phyloP scores from a whole-genome alignment of 2,113 vertebrate species.

The Leiothrix lutea region DNA sequence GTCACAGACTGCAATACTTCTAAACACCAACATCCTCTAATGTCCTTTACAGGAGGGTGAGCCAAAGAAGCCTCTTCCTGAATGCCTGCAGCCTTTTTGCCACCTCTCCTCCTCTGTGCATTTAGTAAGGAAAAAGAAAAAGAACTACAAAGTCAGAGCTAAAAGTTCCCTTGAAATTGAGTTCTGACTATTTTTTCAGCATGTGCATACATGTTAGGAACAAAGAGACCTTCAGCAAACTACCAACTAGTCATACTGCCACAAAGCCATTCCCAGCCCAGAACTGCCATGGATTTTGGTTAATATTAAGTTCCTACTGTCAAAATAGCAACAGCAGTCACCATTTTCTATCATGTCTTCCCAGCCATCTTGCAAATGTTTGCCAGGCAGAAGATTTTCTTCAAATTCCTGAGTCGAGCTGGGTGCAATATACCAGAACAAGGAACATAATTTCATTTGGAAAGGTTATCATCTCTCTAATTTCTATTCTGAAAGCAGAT shows the following conservation, averaged over 20 bases:
- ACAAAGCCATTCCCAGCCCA: background rate
- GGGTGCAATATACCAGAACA: background rate
- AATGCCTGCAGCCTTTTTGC: background rate
- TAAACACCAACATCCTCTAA: background rate
- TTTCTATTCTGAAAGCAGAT: slow-evolving; percentile 39
- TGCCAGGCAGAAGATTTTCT: background rate
- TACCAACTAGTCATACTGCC: background rate
- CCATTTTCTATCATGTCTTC: background rate
- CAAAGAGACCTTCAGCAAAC: background rate
- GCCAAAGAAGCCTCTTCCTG: background rate
- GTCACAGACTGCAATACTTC: background rate
- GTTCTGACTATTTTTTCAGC: background rate
- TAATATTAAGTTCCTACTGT: background rate
- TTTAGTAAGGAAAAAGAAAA: background rate
- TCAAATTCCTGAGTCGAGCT: background rate
- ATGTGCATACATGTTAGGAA: background rate
- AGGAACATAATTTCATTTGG: background rate
- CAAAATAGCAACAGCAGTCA: background rate
- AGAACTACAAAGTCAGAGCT: background rate
- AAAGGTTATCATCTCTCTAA: slow-evolving; percentile 49
- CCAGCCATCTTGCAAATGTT: background rate
- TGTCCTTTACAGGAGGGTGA: background rate
- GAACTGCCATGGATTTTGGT: background rate
- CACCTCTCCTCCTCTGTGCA: background rate
- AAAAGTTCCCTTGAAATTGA: background rate